Conservation (phyloP, 2,888 invertebrate species). For the Leptinotarsa peninsularis region DNA sequence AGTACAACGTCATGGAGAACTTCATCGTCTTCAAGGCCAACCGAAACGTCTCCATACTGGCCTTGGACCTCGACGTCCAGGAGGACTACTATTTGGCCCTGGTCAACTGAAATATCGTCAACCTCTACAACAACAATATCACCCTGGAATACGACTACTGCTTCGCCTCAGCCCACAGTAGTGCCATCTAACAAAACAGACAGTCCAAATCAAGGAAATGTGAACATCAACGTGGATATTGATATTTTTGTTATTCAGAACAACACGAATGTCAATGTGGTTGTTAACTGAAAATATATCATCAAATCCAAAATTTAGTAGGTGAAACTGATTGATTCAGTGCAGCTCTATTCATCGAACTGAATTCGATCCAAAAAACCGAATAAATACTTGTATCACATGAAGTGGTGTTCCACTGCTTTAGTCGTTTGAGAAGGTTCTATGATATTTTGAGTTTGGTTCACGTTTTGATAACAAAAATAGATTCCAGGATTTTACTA, state of each 20-base stretch:
- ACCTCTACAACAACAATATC: not conserved
- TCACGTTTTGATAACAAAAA: too few relatives aligned
- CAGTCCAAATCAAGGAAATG: not conserved
- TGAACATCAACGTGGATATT: not conserved
- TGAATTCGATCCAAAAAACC: too few relatives aligned
- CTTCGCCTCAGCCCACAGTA: not conserved
- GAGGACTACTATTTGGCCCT: not conserved
- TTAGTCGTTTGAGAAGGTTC: too few relatives aligned
- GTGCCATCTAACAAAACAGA: not conserved
- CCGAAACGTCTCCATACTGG: not conserved
- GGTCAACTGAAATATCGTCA: not conserved
- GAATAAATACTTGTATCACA: too few relatives aligned
- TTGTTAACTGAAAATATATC: not conserved
- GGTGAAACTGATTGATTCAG: too few relatives aligned
- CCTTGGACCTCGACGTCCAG: not conserved
- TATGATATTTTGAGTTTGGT: too few relatives aligned
- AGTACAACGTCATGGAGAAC: too few relatives aligned
- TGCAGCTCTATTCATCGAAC: too few relatives aligned
- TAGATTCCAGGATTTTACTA: too few relatives aligned
- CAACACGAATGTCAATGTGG: not conserved
- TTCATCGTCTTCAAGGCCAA: too few relatives aligned
- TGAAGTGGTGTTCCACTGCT: too few relatives aligned
- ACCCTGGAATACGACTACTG: not conserved
- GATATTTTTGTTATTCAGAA: slow-evolving; percentile 1
- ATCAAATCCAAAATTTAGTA: not conserved